A percentile compares a stretch with the other conserved stretches of the same genome.
phyloP scores from a whole-genome alignment of 2,113 vertebrate genomes.

The Ictalurus furcatus region DNA sequence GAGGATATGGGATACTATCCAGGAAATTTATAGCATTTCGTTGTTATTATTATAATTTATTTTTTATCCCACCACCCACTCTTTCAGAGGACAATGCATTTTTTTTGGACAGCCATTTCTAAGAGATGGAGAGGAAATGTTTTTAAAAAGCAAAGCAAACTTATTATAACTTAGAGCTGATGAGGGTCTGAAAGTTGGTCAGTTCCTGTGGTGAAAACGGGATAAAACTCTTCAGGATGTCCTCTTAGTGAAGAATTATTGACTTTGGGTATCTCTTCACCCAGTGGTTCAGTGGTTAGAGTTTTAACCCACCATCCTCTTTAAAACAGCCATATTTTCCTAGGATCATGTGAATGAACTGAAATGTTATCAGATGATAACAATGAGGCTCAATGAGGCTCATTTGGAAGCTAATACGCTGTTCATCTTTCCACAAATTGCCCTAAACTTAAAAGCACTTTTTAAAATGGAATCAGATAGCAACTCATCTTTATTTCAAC shows the following conservation, averaged over 20 bases:
- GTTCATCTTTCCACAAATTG: conserved; percentile 4
- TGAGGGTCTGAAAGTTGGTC: neutral
- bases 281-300: neutral
- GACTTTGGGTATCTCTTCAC: neutral
- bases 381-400: neutral
- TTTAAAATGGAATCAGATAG: conserved; percentile 30
- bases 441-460: neutral
- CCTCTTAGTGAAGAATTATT: neutral
- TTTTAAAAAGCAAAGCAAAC: neutral
- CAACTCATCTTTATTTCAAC: conserved; percentile 41
- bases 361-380: neutral
- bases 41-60: neutral
- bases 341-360: neutral
- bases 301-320: neutral
- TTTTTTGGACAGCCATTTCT: neutral
- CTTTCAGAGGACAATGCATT: neutral
- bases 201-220: neutral
- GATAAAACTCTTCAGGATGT: neutral
- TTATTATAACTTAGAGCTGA: neutral
- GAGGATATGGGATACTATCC: neutral
- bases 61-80: neutral
- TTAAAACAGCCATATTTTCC: neutral
- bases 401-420: conserved; percentile 7
- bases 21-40: neutral
- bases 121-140: neutral